A percentile compares a stretch with the other conserved stretches of the same genome.
Evolutionary conservation across 2,888 invertebrate species (phyloP).

Genomic region (Acanthoscelides obtectus): DNA sequence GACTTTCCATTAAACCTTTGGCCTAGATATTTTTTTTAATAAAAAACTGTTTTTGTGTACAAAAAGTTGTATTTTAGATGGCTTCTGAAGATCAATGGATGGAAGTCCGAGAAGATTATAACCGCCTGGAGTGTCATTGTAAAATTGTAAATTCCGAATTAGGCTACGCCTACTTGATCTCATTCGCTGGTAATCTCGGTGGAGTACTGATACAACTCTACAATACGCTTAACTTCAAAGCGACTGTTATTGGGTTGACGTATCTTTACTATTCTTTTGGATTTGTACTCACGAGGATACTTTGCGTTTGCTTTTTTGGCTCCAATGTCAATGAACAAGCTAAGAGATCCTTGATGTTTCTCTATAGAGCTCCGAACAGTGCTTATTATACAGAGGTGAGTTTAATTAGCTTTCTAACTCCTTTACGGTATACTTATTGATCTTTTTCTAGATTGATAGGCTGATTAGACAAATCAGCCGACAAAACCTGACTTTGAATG

Average conservation of each 20-base stretch:
- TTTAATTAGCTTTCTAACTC: neutral
- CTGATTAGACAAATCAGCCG: slow-evolving; percentile 31
- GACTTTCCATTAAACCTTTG: neutral
- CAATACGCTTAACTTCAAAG: slow-evolving; percentile 50
- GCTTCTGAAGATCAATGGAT: slow-evolving; percentile 62
- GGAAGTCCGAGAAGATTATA: slow-evolving; percentile 60
- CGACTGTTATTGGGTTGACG: neutral
- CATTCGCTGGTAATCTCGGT: slow-evolving; percentile 66
- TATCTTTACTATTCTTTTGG: slow-evolving; percentile 11
- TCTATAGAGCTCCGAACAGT: slow-evolving; percentile 26
- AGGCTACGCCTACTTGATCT: slow-evolving; percentile 61
- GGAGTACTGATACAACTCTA: slow-evolving; percentile 69
- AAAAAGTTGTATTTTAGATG: slow-evolving; percentile 43
- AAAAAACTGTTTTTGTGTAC: neutral
- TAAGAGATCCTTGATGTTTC: slow-evolving; percentile 32
- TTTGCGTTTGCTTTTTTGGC: slow-evolving; percentile 60
- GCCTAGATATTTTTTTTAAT: no score
- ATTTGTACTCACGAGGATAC: slow-evolving; percentile 15
- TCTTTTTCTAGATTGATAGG: slow-evolving; percentile 34
- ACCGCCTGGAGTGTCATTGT: slow-evolving; percentile 58
- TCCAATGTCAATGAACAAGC: slow-evolving; percentile 51
- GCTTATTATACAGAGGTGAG: slow-evolving; percentile 35
- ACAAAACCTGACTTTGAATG: slow-evolving; percentile 40
- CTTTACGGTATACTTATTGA: no score
- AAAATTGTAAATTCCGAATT: slow-evolving; percentile 56